Evolutionary conservation across 2,888 invertebrate genomes (phyloP).

Genomic region (Campoletis raptor): DNA sequence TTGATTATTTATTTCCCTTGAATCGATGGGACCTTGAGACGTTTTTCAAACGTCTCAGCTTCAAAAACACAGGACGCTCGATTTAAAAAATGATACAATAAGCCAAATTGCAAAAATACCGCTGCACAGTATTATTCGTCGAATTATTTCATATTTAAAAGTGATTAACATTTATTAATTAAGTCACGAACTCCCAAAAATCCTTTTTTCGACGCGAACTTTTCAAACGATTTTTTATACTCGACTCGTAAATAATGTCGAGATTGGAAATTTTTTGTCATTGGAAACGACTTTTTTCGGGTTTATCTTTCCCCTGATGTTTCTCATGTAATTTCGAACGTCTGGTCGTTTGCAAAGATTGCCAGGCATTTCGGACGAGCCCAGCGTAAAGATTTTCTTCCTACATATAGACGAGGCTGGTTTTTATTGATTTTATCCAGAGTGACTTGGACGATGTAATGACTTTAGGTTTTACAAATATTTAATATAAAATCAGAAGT

Average conservation of each 20-base stretch:
- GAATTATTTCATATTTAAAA: constrained; percentile 45
- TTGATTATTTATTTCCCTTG: neutral
- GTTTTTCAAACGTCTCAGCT: neutral
- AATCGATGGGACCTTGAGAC: neutral
- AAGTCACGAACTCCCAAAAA: constrained; percentile 56
- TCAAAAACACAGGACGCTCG: neutral
- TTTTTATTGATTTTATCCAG: constrained; percentile 65
- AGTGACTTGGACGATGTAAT: constrained; percentile 51
- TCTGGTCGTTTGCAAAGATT: neutral
- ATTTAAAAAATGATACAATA: neutral
- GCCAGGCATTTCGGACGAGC: constrained; percentile 6
- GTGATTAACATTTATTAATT: constrained; percentile 15
- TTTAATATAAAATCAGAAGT: neutral
- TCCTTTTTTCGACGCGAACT: constrained; percentile 46
- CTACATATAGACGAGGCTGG: constrained; percentile 58
- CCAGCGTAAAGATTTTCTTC: constrained; percentile 23
- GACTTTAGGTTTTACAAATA: constrained; percentile 23
- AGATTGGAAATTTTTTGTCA: neutral
- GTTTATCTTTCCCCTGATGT: neutral
- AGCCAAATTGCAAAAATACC: neutral
- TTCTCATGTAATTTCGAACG: neutral
- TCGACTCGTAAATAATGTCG: neutral
- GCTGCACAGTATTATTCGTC: neutral
- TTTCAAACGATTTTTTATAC: constrained; percentile 26
- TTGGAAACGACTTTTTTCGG: neutral